These are phyloP conservation scores for Marronus borbonicus DNA, from an alignment of 2,888 invertebrate species.

Conservation along the genomic window DNA sequence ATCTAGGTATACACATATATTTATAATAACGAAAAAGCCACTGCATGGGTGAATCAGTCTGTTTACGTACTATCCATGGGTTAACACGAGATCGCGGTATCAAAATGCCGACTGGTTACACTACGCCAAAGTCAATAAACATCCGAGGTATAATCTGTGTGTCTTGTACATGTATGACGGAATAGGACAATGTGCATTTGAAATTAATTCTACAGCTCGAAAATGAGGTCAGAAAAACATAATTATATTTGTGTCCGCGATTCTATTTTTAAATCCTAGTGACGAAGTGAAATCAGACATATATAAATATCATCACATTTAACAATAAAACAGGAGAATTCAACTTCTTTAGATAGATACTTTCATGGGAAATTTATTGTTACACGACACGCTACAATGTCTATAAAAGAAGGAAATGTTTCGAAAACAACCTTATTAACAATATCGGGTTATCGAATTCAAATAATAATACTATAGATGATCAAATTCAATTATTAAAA, in stretches of 20 bases:
- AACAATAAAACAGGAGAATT: constrained; percentile 23
- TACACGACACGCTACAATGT: constrained; percentile 13
- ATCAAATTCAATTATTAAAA: not conserved
- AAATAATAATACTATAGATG: not conserved
- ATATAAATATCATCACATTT: constrained; percentile 23
- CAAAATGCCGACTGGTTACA: constrained; percentile 9
- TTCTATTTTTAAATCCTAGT: not conserved
- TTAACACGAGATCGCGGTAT: not conserved
- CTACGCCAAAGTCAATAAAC: constrained; percentile 18
- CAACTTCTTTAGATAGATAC: constrained; percentile 31
- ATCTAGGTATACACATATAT: not conserved
- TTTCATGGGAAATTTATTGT: constrained; percentile 23
- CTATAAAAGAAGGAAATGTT: constrained; percentile 4
- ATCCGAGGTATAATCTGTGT: constrained; percentile 10
- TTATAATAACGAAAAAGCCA: constrained; percentile 15
- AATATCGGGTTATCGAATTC: constrained; percentile 7
- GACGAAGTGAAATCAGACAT: not conserved
- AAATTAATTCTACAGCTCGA: not conserved
- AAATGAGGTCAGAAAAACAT: not conserved
- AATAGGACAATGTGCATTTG: not conserved
- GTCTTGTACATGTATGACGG: not conserved
- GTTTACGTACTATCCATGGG: constrained; percentile 7
- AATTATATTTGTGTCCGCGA: not conserved
- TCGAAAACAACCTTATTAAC: constrained; percentile 16
- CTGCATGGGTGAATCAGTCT: not conserved